Evolutionary conservation across 2,888 invertebrate species (phyloP), one percentile per base, ranked within the genome.

Genomic region (Carcina quercana): DNA sequence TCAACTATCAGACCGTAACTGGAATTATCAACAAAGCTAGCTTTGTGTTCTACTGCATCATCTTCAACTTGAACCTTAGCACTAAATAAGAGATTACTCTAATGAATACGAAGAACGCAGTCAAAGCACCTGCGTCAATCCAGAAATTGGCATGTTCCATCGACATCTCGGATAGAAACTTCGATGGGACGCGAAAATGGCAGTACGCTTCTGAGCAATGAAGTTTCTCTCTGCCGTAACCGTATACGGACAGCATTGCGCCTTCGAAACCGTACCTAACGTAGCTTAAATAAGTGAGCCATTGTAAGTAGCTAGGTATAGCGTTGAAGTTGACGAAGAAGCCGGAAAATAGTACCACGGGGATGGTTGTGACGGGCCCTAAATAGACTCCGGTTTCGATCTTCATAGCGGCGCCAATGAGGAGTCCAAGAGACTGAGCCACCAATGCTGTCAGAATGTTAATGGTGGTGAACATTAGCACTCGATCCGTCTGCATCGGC

Each of bases 241-340:
- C 96, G 64, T 97, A 97, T n/a, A 97, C 92, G 3, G 95, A 89
- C 25, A 95, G 88, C 88, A 97, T 92, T 28, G 93, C 91, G 4
- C 96, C 97, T 78, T 97, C 97, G 72, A 97, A 96, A 17, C 95
- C 94, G 62, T 96, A 97, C 10, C 82, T 46, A 30, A 96, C 91
- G 70, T 96, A 97, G 50, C 96, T 96, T 15, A 94, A 85, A 67
- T 96, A 96, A 2, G 96, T 92, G 12, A 97, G 82, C 93, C 96
- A 96, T 53, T 90, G 91, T 30, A 97, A 83, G 66, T 96, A 97
- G 32, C 87, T 86, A 2, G 97, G 97, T 61, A 97, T 94, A 22
- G 95, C 95, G 65, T 93, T 91, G 69, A 96, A 91, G 67, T 94
- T 95, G 28, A 96, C 94, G 75, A 97, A 97, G 86, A 97, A 97